Base-by-base conservation (phyloP, 1,140 invertebrate species). In the Bombus terrestris region DNA sequence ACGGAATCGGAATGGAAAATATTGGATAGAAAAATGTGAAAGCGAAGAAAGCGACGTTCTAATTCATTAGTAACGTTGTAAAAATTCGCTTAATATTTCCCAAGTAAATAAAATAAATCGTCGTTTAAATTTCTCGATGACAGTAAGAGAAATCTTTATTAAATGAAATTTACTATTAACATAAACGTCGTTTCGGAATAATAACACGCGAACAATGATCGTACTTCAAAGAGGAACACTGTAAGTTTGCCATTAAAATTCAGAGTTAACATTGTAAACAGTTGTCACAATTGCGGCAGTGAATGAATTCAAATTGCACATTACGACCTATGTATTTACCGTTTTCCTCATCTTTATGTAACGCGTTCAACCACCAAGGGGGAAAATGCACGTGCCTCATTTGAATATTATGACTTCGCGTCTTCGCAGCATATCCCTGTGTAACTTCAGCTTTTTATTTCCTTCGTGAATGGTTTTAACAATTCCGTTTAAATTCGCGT, bases 101-200 rank as follows among this genome's bases (percentile, higher is more conserved):
- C 0, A 53, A 2, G 47, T 2, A 22, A 8, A 53, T 8, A 0
- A 8, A 22, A 53, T 2, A 8, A 8, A 53, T 0, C 0, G 0
- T 8, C 18, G 5, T 53, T 53, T 53, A 22, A 53, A 53, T 22
- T 22, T 0, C 5, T 53, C 47, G 47, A 53, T 32, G 28, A 12
- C 43, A 1, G 32, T 3, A 22, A 28, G 35, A 57, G 47, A 47
- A 47, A 47, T 47, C 43, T 47, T 15, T 15, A 47, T 47, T 15
- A 15, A 47, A 47, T 18, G 1, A 3, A 59, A 18, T 28, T 41
- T 35, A 6, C 10, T n/a, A 68, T 47, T 47, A 68, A 66, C 41
- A 47, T 79, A 62, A 68, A 47, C 18, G 41, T 66, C n/a, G n/a
- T 22, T 66, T 43, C 25, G 41, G n/a, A 47, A 79, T 47, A 28